These are phyloP conservation scores for Lomographa bimaculata DNA, from an alignment of 2,888 invertebrate genomes.

Conservation along the genomic window DNA sequence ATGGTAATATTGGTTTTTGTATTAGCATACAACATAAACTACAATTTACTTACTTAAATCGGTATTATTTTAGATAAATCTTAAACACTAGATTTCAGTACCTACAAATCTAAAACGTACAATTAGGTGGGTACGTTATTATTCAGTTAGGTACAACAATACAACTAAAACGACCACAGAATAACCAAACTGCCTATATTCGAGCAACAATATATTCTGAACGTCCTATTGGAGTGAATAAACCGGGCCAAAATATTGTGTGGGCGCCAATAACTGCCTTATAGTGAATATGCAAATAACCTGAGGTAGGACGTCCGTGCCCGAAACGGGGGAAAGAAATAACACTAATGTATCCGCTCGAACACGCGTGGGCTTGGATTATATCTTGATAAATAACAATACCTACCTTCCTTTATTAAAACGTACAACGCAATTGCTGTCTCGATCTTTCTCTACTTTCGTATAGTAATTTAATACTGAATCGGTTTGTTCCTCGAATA, in stretches of 20 bases:
- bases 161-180: too few relatives aligned
- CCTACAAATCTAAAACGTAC: too few relatives aligned
- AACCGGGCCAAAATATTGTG: conserved; percentile 40
- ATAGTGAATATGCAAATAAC: conserved; percentile 68
- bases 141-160: too few relatives aligned
- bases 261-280: conserved; percentile 57
- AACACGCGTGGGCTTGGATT: conserved; percentile 57
- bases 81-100: too few relatives aligned
- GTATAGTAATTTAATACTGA: conserved; percentile 21
- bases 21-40: too few relatives aligned
- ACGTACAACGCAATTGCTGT: conserved; percentile 11
- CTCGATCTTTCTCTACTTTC: conserved; percentile 26
- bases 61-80: too few relatives aligned
- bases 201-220: conserved; percentile 2
- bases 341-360: conserved; percentile 73
- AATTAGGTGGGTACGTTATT: too few relatives aligned
- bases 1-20: too few relatives aligned
- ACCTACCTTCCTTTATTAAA: conserved; percentile 4
- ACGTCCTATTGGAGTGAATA: conserved; percentile 26
- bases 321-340: conserved; percentile 76
- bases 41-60: too few relatives aligned
- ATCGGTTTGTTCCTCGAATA: conserved; percentile 11
- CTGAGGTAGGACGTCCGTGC: conserved; percentile 72
- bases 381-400: conserved; percentile 40
- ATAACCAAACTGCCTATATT: too few relatives aligned